A percentile compares a stretch with the other conserved stretches of the same genome.
Evolutionary conservation across 2,113 vertebrate genomes (phyloP).

Genomic region (Sinocyclocheilus rhinocerous): DNA sequence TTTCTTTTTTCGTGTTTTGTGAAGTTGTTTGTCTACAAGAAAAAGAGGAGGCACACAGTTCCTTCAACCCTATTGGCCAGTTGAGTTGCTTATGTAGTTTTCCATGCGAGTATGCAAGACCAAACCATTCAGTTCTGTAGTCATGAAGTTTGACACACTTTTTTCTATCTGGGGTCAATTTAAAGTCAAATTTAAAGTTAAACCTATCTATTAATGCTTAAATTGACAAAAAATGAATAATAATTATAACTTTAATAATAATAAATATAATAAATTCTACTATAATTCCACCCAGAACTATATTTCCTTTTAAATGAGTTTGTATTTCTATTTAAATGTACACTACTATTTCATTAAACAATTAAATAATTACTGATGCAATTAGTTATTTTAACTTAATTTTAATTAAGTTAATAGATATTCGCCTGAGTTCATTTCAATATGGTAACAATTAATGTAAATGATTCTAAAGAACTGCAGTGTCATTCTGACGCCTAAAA

Average conservation of each 20-base stretch:
- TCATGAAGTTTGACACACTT: not conserved
- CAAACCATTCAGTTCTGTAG: not conserved
- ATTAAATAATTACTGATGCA: not conserved
- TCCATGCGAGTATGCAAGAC: not conserved
- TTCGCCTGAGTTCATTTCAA: not conserved
- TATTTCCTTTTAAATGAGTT: not conserved
- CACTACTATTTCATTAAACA: not conserved
- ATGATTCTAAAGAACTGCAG: constrained; percentile 24
- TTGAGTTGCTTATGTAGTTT: not conserved
- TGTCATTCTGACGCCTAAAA: constrained; percentile 15
- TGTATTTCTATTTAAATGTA: not conserved
- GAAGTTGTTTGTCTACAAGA: not conserved
- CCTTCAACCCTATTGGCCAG: constrained; percentile 21
- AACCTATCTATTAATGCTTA: not conserved
- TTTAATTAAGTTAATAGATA: not conserved
- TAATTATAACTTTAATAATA: not conserved
- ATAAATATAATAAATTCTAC: too few species aligned
- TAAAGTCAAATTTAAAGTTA: not conserved
- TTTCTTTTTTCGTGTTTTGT: not conserved
- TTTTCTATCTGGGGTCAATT: not conserved
- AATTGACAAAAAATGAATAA: not conserved
- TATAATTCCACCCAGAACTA: too few species aligned
- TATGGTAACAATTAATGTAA: not conserved
- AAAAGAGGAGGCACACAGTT: constrained; percentile 30
- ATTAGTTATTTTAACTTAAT: not conserved